Evolutionary conservation across 1,140 invertebrate species (phyloP).

Genomic region (Phenacoccus solenopsis): DNA sequence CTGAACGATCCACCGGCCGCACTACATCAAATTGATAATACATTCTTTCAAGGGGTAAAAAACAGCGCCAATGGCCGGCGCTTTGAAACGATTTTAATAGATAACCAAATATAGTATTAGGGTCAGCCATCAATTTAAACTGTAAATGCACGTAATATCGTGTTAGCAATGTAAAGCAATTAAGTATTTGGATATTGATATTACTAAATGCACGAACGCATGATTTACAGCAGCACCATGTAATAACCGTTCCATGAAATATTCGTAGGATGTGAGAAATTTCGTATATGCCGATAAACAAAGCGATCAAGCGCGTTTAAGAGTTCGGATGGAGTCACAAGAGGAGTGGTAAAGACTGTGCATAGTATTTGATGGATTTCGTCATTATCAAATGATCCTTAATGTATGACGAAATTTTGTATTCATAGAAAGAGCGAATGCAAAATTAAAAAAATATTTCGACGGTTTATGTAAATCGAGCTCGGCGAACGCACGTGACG

Average conservation of each 20-base stretch:
- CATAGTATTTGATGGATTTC: not conserved
- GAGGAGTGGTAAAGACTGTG: no score
- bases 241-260: not conserved
- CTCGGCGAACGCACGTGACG: not conserved
- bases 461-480: not conserved
- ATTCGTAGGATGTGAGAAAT: constrained; percentile 1
- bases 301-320: not conserved
- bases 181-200: not conserved
- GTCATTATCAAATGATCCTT: not conserved
- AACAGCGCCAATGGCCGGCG: not conserved
- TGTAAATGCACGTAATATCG: not conserved
- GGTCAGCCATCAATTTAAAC: not conserved
- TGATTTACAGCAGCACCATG: not conserved
- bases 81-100: not conserved
- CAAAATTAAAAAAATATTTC: constrained; percentile 4
- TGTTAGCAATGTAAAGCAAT: constrained; percentile 2
- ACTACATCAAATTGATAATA: not conserved
- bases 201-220: not conserved
- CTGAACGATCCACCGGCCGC: not conserved
- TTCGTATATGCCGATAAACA: not conserved
- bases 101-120: no score
- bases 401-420: constrained; percentile 2
- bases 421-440: not conserved
- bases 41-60: not conserved
- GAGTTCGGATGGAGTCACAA: no score